Conservation (phyloP, 2,888 invertebrate genomes). For the Cactoblastis cactorum region DNA sequence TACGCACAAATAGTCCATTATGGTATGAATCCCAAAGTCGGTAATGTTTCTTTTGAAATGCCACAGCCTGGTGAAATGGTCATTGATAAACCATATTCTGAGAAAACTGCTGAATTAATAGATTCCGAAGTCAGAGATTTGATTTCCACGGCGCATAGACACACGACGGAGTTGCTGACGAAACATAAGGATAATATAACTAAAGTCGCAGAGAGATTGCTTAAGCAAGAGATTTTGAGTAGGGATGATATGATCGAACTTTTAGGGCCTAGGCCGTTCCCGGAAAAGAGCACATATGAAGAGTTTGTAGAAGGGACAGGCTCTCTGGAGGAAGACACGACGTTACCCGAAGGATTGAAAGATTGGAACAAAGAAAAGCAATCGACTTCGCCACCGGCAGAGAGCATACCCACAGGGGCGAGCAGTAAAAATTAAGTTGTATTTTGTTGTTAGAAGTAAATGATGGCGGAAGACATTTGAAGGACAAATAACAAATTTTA, state of each 20-base stretch:
- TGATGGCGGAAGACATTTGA: background rate
- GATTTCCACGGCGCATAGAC: constrained; percentile 84
- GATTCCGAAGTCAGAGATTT: constrained; percentile 89
- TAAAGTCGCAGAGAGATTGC: constrained; percentile 91
- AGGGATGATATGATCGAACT: constrained; percentile 99
- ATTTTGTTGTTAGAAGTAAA: background rate
- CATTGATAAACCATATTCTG: constrained; percentile 98
- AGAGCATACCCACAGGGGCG: constrained; percentile 45
- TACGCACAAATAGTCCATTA: constrained; percentile 98
- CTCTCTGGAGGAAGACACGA: constrained; percentile 97
- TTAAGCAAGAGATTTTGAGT: constrained; percentile 96
- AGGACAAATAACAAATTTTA: background rate
- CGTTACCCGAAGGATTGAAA: constrained; percentile 95
- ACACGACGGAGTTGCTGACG: constrained; percentile 87
- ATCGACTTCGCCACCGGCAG: constrained; percentile 34
- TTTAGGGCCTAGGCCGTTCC: constrained; percentile 95
- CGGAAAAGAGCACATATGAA: constrained; percentile 99
- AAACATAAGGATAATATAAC: constrained; percentile 92
- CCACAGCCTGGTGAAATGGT: constrained; percentile 95
- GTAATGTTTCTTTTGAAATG: constrained; percentile 97
- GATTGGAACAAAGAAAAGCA: constrained; percentile 93
- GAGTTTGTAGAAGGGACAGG: constrained; percentile 99
- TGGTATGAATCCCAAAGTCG: constrained; percentile 98
- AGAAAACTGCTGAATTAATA: constrained; percentile 96
- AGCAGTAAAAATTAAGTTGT: constrained; percentile 55